Evolutionary conservation across 1,140 invertebrate species (phyloP), one percentile per base, ranked within the genome.

Genomic region (Melitaea cinxia): DNA sequence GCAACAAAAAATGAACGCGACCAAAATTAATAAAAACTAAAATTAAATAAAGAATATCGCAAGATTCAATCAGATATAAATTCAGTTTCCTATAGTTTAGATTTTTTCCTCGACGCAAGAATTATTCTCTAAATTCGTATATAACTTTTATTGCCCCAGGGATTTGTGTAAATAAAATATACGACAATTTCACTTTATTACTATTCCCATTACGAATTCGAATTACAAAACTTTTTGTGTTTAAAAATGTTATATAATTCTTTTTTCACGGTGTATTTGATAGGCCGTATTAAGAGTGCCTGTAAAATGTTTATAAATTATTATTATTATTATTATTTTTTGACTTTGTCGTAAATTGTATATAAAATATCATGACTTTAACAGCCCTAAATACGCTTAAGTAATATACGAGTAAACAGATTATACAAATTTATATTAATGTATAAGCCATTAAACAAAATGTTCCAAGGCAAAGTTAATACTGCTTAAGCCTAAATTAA

Each of bases 141-240:
- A 37, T 33, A 53, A 54, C 10, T 54, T 54, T 33, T 37, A 14
- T 1, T 15, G 52, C 52, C 33, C 2, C 10, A n/a, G 30, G 52
- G 52, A 37, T 54, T 54, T 10, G 2, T 33, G 12, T 19, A 37
- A 33, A 12, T n/a, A n/a, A 54, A 35, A 35, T 35, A 19, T 30
- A 17, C 2, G 19, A 19, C 14, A 54, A 23, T 35, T 37, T 54
- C n/a, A 35, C 21, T 37, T 54, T 35, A 54, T 54, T 37, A 37
- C 10, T 21, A 23, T 39, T 14, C 14, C 5, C 14, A 14, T 39
- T 14, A 14, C n/a, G 6, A 39, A 39, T 9, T 15, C 6, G n/a
- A 15, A 19, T 28, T 35, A 54, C 37, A 54, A 54, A 54, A 54
- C 52, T 33, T 54, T 24, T 58, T 70, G 30, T 26, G 6, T 28